Percentiles rank a stretch among this genome's conserved stretches.
Evolutionary conservation across 1,140 invertebrate species (phyloP).

Genomic region (Macrobrachium rosenbergii): DNA sequence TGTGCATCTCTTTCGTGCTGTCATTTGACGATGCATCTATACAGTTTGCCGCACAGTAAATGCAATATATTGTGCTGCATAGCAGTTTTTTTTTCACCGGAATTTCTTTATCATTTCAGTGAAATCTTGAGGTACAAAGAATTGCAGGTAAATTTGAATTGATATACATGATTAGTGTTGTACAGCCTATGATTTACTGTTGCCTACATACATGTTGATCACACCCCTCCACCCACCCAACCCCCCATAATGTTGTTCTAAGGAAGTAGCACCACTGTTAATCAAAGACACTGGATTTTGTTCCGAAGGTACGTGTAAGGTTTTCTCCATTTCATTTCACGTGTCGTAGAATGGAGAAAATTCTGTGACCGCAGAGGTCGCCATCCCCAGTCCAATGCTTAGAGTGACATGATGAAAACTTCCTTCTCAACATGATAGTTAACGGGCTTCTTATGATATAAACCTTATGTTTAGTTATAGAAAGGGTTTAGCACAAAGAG

Average conservation of each 20-base stretch:
- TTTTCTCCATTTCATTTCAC: too few species aligned
- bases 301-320: too few species aligned
- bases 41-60: not conserved
- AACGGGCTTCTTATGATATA: conserved; percentile 16
- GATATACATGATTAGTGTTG: conserved; percentile 63
- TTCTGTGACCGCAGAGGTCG: too few species aligned
- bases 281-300: too few species aligned
- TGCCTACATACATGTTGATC: conserved; percentile 48
- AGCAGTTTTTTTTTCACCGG: conserved; percentile 51
- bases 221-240: conserved; percentile 38
- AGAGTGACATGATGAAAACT: too few species aligned
- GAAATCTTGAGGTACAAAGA: conserved; percentile 64
- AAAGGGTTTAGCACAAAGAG: conserved; percentile 58
- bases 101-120: conserved; percentile 50
- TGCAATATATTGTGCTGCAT: conserved; percentile 32
- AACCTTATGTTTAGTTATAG: conserved; percentile 36
- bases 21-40: conserved; percentile 31
- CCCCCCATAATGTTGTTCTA: conserved; percentile 13
- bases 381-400: too few species aligned
- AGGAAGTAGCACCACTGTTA: not conserved
- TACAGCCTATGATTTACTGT: conserved; percentile 62
- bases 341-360: too few species aligned
- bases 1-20: conserved; percentile 57
- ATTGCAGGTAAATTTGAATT: conserved; percentile 63
- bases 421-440: not conserved